A percentile compares a stretch with the other conserved stretches of the same genome.
phyloP scores from a whole-genome alignment of 2,797 vertebrate species.

The Knipowitschia caucasica region DNA sequence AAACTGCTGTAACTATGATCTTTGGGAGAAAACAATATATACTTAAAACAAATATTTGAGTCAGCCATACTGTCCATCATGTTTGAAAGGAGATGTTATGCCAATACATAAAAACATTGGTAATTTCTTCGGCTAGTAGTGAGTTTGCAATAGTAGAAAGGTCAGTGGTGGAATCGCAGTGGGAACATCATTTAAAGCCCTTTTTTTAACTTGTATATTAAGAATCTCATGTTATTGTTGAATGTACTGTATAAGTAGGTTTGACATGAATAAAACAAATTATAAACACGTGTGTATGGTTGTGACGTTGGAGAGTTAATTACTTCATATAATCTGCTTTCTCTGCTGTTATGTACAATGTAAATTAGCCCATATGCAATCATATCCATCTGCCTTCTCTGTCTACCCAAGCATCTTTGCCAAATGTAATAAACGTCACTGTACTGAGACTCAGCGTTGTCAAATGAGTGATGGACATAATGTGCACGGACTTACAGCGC shows the following conservation, averaged over 20 bases:
- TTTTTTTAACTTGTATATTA: too few relatives aligned
- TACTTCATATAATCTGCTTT: background rate
- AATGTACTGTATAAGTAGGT: too few relatives aligned
- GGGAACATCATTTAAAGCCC: too few relatives aligned
- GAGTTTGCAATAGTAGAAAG: background rate
- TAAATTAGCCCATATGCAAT: background rate
- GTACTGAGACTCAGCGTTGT: slow-evolving; percentile 27
- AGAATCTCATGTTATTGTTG: too few relatives aligned
- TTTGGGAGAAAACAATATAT: too few relatives aligned
- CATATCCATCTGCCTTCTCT: background rate
- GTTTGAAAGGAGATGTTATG: background rate
- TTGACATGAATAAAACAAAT: too few relatives aligned
- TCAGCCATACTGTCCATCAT: background rate
- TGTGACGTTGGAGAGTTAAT: background rate
- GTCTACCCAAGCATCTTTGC: slow-evolving; percentile 20
- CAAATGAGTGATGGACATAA: slow-evolving; percentile 23
- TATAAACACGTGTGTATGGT: too few relatives aligned
- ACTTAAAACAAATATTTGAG: background rate
- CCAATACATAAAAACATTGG: too few relatives aligned
- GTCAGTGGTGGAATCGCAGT: too few relatives aligned
- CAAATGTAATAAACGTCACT: slow-evolving; percentile 38
- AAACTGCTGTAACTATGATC: too few relatives aligned
- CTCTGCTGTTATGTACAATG: background rate
- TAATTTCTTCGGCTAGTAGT: background rate
- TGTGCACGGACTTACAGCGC: slow-evolving; percentile 2